Conservation (phyloP, 2,888 invertebrate species). For the Drosophila quinaria region DNA sequence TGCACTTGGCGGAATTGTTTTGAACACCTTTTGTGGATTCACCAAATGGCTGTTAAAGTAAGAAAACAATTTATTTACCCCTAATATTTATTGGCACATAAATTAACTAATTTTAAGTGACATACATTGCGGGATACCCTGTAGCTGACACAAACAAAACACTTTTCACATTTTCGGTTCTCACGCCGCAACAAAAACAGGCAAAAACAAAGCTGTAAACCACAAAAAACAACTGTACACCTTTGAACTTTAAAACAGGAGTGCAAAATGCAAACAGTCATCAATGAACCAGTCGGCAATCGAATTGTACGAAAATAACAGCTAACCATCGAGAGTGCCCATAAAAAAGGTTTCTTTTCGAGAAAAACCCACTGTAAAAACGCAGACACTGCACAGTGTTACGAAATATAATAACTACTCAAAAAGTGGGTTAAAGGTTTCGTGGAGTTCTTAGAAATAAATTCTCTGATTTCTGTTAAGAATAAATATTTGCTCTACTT, state of each 20-base stretch:
- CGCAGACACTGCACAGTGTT: conserved; percentile 58
- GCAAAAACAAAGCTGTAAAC: conserved; percentile 2
- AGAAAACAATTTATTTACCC: conserved; percentile 38
- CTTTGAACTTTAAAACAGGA: conserved; percentile 80
- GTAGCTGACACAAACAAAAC: conserved; percentile 5
- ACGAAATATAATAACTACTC: background rate
- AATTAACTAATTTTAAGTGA: conserved; percentile 33
- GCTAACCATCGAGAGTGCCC: conserved; percentile 23
- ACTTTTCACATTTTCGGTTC: conserved; percentile 57
- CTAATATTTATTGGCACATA: conserved; percentile 39
- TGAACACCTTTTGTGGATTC: conserved; percentile 64
- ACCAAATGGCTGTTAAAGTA: conserved; percentile 77
- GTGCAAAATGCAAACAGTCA: conserved; percentile 78
- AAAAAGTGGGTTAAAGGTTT: background rate
- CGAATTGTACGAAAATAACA: conserved; percentile 34
- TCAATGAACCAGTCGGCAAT: conserved; percentile 54
- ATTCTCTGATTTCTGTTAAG: background rate
- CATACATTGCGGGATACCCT: conserved; percentile 15
- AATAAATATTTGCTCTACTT: no score
- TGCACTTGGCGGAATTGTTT: conserved; percentile 51
- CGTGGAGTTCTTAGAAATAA: background rate
- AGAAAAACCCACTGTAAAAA: conserved; percentile 70
- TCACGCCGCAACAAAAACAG: conserved; percentile 57
- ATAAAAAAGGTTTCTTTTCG: conserved; percentile 48
- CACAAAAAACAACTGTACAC: conserved; percentile 41